Base-by-base conservation (phyloP, 64 coral and sea anemone genomes). In the Platygyra sinensis region DNA sequence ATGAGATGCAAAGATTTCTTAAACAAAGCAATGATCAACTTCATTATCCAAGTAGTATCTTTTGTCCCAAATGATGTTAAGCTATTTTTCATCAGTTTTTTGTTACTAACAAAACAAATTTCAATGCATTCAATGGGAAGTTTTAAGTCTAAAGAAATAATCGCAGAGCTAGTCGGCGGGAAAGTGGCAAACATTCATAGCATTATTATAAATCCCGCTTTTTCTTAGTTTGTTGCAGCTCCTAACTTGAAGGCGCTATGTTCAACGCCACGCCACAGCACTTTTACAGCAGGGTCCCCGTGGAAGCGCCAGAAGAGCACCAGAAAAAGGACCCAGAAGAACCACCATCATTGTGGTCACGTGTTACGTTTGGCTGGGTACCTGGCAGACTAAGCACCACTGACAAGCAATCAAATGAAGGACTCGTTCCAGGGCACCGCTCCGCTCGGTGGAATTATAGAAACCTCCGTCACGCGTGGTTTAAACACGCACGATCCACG, bases 331-430 rank as follows among this genome's bases (percentile, higher is more conserved):
- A 25, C 18, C 59, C 57, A 19, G 60, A 64, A 33, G 59, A 19
- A 82, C 79, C 60, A 32, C 79, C 60, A 32, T 31, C 61, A 30
- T 67, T 67, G 19, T 19, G 31, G 31, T 64, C 16, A 64, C 30
- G 30, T 62, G 59, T 60, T 20, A 82, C 79, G 18, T 82, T 82
- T 64, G 17, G 79, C 55, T 82, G 79, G 79, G 79, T 82, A 36
- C 8, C 29, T 8, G 31, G 17, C 2, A 82, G 79, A 82, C 20
- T 82, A 28, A 60, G 30, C 19, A n/a, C 17, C 19, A n/a, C 17
- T 82, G 60, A 62, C 61, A 17, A 63, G 57, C 15, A 82, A 60
- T 63, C 79, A 62, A 1, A 30, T 18, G 79, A 82, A 38, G 30
- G 31, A 64, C 60, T 64, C 14, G 79, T 82, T 82, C 79, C 79